phyloP scores from a whole-genome alignment of 2,797 vertebrate genomes.

The Hippoglossus hippoglossus region DNA sequence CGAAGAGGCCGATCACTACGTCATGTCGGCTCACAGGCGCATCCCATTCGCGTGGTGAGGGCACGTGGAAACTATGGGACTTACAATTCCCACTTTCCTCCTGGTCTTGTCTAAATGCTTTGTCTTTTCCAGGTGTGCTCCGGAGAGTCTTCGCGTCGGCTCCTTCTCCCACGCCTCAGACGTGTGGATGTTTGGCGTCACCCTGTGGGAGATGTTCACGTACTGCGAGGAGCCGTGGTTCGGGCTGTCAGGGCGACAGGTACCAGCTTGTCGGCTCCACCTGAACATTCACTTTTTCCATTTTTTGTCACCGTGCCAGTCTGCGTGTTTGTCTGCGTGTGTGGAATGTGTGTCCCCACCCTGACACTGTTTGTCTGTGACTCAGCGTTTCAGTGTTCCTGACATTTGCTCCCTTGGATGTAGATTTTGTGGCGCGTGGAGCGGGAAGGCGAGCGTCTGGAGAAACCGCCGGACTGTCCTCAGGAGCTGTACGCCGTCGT shows the following conservation, averaged over 20 bases:
- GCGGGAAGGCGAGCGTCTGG: constrained; percentile 85
- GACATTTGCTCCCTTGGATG: not conserved
- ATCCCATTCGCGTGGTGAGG: constrained; percentile 93
- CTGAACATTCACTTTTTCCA: not conserved
- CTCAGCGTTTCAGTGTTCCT: constrained; percentile 11
- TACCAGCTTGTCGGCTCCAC: constrained; percentile 45
- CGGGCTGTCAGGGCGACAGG: constrained; percentile 87
- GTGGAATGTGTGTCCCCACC: constrained; percentile 54
- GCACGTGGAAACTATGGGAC: too few relatives aligned
- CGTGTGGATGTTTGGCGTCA: constrained; percentile 94
- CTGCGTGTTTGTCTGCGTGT: not conserved
- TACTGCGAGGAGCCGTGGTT: constrained; percentile 93
- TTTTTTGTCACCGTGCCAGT: not conserved
- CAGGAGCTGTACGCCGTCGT: constrained; percentile 86
- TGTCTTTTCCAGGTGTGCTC: constrained; percentile 87
- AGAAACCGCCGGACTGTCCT: constrained; percentile 87
- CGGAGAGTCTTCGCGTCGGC: constrained; percentile 89
- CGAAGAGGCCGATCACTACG: constrained; percentile 85
- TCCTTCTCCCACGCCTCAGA: constrained; percentile 91
- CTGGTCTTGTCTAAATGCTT: not conserved
- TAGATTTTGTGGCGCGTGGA: constrained; percentile 88
- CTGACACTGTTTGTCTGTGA: constrained; percentile 17
- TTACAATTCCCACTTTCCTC: not conserved
- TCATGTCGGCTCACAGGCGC: constrained; percentile 88
- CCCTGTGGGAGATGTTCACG: constrained; percentile 94